Base-by-base conservation (phyloP, 2,888 invertebrate species). In the Tinea trinotella region DNA sequence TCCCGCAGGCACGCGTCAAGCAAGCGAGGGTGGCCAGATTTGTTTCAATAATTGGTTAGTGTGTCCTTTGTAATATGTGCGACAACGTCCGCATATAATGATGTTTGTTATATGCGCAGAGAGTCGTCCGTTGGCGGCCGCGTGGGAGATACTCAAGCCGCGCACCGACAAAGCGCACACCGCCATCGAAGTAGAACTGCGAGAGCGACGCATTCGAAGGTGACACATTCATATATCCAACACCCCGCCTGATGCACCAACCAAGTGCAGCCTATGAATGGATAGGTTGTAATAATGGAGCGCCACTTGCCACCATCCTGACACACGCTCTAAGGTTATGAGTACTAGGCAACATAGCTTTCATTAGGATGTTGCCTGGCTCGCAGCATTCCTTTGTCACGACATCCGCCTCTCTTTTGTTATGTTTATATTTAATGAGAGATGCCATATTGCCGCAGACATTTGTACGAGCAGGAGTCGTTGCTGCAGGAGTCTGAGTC, bases 401-500 rank as follows among this genome's bases (percentile, higher is more conserved):
- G n/a, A n/a, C n/a, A n/a, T n/a, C n/a, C n/a, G n/a, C n/a, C n/a
- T n/a, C n/a, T n/a, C n/a, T n/a, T n/a, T n/a, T n/a, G n/a, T n/a
- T n/a, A n/a, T n/a, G n/a, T n/a, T n/a, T n/a, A n/a, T n/a, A n/a
- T n/a, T n/a, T n/a, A n/a, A n/a, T n/a, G n/a, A n/a, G n/a, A n/a
- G n/a, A n/a, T n/a, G n/a, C n/a, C 30, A 30, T 30, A 30, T 30
- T 30, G 3, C 22, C 24, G 24, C 49, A 87, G 88, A 54, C 88
- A 90, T 64, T 65, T 89, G 1, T 88, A 89, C 55, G 89, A 92
- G 61, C 95, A 95, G 79, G 88, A 91, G 36, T 76, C 86, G 59
- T 82, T 93, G 18, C 67, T 93, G 6, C 70, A 67, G 0, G 82
- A 89, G 52, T 89, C 95, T 22, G 68, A 89, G 0, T 72, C 80